Evolutionary conservation across 1,140 invertebrate genomes (phyloP).

Genomic region (Drosophila bocki): DNA sequence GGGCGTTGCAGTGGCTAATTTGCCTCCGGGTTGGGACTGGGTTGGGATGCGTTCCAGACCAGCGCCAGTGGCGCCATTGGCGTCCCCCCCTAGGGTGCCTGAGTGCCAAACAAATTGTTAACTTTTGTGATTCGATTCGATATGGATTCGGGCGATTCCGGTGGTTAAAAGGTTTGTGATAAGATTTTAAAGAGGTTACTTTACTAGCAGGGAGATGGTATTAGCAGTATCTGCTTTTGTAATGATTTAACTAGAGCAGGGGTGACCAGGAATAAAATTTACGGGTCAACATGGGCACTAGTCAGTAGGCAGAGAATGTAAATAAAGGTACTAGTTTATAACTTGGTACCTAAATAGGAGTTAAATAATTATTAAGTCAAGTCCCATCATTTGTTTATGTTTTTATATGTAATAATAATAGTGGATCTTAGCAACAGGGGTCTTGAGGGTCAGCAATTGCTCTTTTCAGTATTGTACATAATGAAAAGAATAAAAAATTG

Average conservation of each 20-base stretch:
- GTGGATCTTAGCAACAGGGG: too few relatives aligned
- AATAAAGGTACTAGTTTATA: not conserved
- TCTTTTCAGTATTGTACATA: too few relatives aligned
- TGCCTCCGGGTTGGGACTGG: conserved; percentile 47
- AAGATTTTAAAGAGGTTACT: not conserved
- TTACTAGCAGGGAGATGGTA: not conserved
- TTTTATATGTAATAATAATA: too few relatives aligned
- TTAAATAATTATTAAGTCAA: too few relatives aligned
- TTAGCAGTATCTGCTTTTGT: not conserved
- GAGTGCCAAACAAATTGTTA: conserved; percentile 74
- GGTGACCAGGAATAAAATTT: not conserved
- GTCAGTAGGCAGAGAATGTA: not conserved
- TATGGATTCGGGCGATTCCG: conserved; percentile 5
- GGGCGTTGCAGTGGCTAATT: conserved; percentile 75
- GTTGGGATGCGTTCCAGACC: conserved; percentile 34
- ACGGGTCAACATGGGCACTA: not conserved
- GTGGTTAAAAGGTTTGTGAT: conserved; percentile 9
- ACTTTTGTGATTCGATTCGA: conserved; percentile 52
- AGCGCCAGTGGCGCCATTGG: conserved; percentile 62
- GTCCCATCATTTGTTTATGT: too few relatives aligned
- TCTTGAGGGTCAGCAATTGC: too few relatives aligned
- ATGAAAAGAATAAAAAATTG: too few relatives aligned
- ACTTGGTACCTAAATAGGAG: too few relatives aligned
- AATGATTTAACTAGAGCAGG: not conserved
- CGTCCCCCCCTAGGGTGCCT: conserved; percentile 58